These are phyloP conservation scores for Nesogale talazaci DNA, from an alignment of 2,113 vertebrate genomes.

Conservation along the genomic window DNA sequence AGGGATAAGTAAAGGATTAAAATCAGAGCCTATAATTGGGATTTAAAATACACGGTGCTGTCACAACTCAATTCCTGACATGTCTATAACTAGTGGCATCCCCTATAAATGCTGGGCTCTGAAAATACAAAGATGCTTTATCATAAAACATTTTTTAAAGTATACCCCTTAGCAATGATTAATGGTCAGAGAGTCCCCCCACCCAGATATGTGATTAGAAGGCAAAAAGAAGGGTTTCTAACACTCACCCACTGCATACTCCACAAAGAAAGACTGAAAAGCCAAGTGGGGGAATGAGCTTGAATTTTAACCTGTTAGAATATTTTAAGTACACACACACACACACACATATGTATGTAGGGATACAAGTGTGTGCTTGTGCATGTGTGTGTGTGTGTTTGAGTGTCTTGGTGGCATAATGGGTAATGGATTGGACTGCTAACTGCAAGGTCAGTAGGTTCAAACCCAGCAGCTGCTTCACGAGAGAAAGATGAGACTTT, in stretches of 20 bases:
- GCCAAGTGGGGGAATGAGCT: not conserved
- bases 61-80: constrained; percentile 67
- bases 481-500: too few species aligned
- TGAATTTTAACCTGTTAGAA: not conserved
- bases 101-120: constrained; percentile 52
- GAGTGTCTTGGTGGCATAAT: too few species aligned
- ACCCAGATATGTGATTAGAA: constrained; percentile 50
- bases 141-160: constrained; percentile 51
- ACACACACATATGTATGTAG: too few species aligned
- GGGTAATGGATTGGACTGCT: too few species aligned
- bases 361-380: too few species aligned
- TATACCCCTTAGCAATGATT: constrained; percentile 40
- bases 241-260: constrained; percentile 51
- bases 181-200: constrained; percentile 69
- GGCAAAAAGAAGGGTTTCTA: constrained; percentile 52
- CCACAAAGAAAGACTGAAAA: not conserved
- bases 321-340: too few species aligned
- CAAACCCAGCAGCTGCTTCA: too few species aligned
- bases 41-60: constrained; percentile 70
- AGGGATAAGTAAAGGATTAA: constrained; percentile 68
- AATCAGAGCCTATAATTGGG: constrained; percentile 69
- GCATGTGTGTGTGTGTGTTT: too few species aligned
- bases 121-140: constrained; percentile 75
- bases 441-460: too few species aligned
- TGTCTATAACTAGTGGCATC: constrained; percentile 51